phyloP scores from a whole-genome alignment of 2,797 vertebrate genomes.

The Falco naumanni region DNA sequence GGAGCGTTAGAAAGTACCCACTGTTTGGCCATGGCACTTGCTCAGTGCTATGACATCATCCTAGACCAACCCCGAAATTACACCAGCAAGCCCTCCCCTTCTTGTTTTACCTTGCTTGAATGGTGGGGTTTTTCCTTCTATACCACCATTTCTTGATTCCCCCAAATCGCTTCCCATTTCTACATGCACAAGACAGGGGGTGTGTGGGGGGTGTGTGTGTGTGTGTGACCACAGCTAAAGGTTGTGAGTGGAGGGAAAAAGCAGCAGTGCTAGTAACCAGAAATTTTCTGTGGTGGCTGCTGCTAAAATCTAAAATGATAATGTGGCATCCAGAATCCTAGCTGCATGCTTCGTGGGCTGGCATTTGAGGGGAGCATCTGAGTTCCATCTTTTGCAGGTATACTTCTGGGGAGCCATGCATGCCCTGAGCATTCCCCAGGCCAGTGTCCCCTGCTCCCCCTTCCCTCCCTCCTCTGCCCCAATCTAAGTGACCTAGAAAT shows the following conservation, averaged over 20 bases:
- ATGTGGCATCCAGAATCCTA: slow-evolving; percentile 1
- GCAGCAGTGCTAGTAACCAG: not conserved
- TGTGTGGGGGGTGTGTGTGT: not conserved
- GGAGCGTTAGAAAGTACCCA: slow-evolving; percentile 68
- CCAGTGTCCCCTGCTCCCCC: not conserved
- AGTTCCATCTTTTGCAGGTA: not conserved
- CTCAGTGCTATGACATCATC: slow-evolving; percentile 82
- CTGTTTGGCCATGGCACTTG: slow-evolving; percentile 73
- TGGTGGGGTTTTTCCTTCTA: slow-evolving; percentile 20
- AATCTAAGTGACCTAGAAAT: slow-evolving; percentile 61
- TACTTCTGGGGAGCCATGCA: not conserved
- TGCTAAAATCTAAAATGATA: slow-evolving; percentile 34
- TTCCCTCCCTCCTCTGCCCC: not conserved
- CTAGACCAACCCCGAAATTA: slow-evolving; percentile 79
- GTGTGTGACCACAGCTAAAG: not conserved
- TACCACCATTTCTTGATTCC: slow-evolving; percentile 65
- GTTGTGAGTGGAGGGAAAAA: not conserved
- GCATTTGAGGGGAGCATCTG: not conserved
- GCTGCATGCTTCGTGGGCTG: not conserved
- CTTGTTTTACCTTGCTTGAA: slow-evolving; percentile 67
- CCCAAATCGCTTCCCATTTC: not conserved
- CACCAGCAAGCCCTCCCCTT: slow-evolving; percentile 66
- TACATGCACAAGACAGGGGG: not conserved
- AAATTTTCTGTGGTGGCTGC: not conserved
- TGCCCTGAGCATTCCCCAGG: not conserved